These are phyloP conservation scores for Lepidochitona cinerea DNA, from an alignment of 2,888 invertebrate species.

Conservation along the genomic window DNA sequence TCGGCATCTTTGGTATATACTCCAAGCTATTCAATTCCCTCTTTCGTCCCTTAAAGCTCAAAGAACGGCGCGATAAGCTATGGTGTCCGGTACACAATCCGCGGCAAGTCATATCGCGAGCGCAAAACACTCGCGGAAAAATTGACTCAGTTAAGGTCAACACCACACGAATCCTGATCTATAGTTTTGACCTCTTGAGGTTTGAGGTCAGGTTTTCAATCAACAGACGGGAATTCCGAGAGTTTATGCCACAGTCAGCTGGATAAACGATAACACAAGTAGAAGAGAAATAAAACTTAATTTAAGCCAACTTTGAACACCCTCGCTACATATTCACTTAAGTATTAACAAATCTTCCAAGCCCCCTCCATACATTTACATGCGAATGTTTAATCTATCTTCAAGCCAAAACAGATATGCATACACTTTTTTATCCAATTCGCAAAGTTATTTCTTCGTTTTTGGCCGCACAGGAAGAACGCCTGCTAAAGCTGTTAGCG, in stretches of 20 bases:
- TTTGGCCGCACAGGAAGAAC: not conserved
- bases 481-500: not conserved
- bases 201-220: not conserved
- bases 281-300: no score
- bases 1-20: slow-evolving; percentile 4
- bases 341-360: no score
- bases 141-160: not conserved
- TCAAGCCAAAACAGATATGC: no score
- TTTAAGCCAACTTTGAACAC: no score
- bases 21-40: not conserved
- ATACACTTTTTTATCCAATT: no score
- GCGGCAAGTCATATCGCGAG: not conserved
- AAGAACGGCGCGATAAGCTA: not conserved
- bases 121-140: not conserved
- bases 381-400: no score
- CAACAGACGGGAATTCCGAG: not conserved
- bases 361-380: no score
- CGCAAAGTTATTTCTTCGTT: no score
- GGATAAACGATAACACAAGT: not conserved
- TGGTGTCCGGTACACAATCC: not conserved
- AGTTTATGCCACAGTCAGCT: not conserved
- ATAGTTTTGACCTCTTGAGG: not conserved
- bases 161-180: not conserved
- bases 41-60: not conserved
- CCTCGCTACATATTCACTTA: no score